These are phyloP conservation scores for Acromyrmex charruanus DNA, from an alignment of 1,140 invertebrate genomes.

Conservation along the genomic window DNA sequence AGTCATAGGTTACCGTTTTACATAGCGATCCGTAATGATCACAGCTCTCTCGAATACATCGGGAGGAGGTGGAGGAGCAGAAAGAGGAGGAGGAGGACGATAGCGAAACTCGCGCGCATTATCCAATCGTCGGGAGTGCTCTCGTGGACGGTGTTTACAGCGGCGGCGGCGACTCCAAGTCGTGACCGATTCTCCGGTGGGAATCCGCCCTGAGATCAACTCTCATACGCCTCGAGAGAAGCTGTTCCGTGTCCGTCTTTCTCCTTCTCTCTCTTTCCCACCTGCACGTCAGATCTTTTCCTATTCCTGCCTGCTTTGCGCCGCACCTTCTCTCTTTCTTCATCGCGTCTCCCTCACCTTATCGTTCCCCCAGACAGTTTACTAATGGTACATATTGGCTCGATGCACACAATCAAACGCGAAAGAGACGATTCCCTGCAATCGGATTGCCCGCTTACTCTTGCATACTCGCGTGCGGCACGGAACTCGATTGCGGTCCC, in stretches of 20 bases:
- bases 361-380: neutral
- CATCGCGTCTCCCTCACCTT: neutral
- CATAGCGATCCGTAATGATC: slow-evolving; percentile 70
- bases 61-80: neutral
- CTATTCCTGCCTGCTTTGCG: slow-evolving; percentile 25
- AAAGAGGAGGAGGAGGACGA: slow-evolving; percentile 64
- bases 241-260: slow-evolving; percentile 64
- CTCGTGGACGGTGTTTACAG: slow-evolving; percentile 69
- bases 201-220: slow-evolving; percentile 86
- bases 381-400: slow-evolving; percentile 48
- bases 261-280: slow-evolving; percentile 21
- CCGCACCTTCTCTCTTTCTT: slow-evolving; percentile 22
- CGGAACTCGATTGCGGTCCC: slow-evolving; percentile 2
- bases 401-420: neutral
- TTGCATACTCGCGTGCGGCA: slow-evolving; percentile 35
- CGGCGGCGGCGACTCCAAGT: slow-evolving; percentile 76
- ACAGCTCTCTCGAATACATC: slow-evolving; percentile 17
- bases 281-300: slow-evolving; percentile 17
- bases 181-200: slow-evolving; percentile 85
- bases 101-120: slow-evolving; percentile 79
- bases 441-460: slow-evolving; percentile 40
- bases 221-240: slow-evolving; percentile 82
- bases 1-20: slow-evolving; percentile 56
- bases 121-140: slow-evolving; percentile 79
- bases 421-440: slow-evolving; percentile 26